Base-by-base conservation (phyloP, 2,888 invertebrate genomes). In the Galeruca laticollis region DNA sequence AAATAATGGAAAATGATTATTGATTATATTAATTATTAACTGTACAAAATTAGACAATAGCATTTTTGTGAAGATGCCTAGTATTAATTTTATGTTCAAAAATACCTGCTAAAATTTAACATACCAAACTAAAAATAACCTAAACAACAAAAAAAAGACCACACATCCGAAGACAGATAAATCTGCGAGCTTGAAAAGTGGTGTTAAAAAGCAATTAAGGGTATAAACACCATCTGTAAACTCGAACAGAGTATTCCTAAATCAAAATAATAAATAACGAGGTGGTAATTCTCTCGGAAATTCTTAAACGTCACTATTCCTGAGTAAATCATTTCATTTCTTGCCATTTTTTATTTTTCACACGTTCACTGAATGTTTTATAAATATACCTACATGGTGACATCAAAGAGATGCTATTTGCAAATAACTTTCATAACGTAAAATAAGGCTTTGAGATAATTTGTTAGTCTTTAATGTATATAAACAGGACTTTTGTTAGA, bases 361-460 rank as follows among this genome's bases (percentile, higher is more conserved):
- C 52, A 35, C 43, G 37, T 49, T 68, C 56, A 59, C 26, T 21
- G 57, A 21, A 20, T 70, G 64, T 69, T 74, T 77, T 78, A 78
- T 78, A 77, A 78, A 78, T 77, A 78, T 77, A 75, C 35, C 56
- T 43, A 37, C 72, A 47, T 73, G 69, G 68, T 69, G 70, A 76
- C 74, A 76, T 78, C 76, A 77, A 78, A 78, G 56, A 66, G 73
- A 49, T 63, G 70, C 74, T 78, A 76, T 77, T 77, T 78, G 78
- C 79, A 77, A 78, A 78, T 79, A 76, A 77, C 76, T 76, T 76
- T 78, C 74, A 73, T 77, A 78, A 68, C 60, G 68, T 61, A 62
- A 69, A 74, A 74, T 73, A 73, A 73, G 57, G 54, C 71, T 59
- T 33, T 60, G 35, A 37, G 21, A 35, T 43, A 61, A 68, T 68